Conservation (phyloP, 2,113 vertebrate species). For the Apodemus speciosus region DNA sequence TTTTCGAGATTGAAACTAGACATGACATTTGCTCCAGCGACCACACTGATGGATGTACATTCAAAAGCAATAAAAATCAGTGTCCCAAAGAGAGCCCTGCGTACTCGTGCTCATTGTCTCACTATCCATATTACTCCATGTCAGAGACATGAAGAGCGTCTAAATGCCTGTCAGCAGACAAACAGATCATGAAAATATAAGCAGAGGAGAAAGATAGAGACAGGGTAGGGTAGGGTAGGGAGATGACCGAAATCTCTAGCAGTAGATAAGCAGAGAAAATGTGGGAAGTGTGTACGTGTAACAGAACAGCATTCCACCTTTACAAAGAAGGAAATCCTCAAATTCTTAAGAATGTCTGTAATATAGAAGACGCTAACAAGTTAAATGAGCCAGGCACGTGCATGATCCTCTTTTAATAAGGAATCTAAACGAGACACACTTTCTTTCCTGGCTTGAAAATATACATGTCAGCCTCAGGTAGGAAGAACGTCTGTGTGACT, state of each 20-base stretch:
- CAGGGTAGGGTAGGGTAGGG: too few relatives aligned
- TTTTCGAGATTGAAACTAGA: background rate
- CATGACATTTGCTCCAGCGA: background rate
- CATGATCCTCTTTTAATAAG: background rate
- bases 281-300: background rate
- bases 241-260: background rate
- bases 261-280: background rate
- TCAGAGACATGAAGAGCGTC: background rate
- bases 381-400: background rate
- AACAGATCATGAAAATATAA: background rate
- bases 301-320: background rate
- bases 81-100: background rate
- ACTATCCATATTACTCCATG: background rate
- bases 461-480: background rate
- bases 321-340: background rate
- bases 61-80: background rate
- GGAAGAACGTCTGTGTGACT: conserved; percentile 17
- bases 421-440: background rate
- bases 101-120: background rate
- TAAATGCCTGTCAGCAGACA: background rate
- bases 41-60: background rate
- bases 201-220: too few relatives aligned
- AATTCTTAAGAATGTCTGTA: background rate
- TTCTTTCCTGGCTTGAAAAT: conserved; percentile 21
- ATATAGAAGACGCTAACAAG: background rate